Percentiles rank a stretch among this genome's conserved stretches.
phyloP scores from a whole-genome alignment of 2,797 vertebrate genomes.

The Sebastes aleutianus region DNA sequence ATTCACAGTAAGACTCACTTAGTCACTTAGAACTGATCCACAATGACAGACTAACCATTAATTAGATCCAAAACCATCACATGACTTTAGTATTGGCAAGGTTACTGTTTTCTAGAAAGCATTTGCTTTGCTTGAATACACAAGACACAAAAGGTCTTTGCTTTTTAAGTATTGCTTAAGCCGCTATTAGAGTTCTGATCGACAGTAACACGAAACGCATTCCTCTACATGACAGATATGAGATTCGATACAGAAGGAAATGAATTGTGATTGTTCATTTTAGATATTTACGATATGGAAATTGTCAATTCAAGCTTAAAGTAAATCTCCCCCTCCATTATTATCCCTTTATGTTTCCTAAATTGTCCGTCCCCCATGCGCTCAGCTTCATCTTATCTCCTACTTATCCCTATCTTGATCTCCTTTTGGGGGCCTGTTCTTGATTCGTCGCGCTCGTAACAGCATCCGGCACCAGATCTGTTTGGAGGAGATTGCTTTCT shows the following conservation, averaged over 20 bases:
- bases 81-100: background rate
- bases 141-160: background rate
- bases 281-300: slow-evolving; percentile 33
- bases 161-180: background rate
- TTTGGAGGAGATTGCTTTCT: slow-evolving; percentile 45
- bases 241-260: slow-evolving; percentile 15
- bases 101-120: background rate
- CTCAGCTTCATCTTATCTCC: slow-evolving; percentile 44
- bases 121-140: background rate
- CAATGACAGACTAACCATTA: background rate
- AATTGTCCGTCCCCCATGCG: slow-evolving; percentile 18
- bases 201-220: background rate
- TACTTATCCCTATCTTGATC: slow-evolving; percentile 37
- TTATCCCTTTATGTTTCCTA: slow-evolving; percentile 29
- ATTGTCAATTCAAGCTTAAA: slow-evolving; percentile 31
- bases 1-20: slow-evolving; percentile 63
- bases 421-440: slow-evolving; percentile 30
- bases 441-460: slow-evolving; percentile 36
- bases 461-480: slow-evolving; percentile 35
- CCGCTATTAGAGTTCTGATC: background rate
- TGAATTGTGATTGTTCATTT: slow-evolving; percentile 26
- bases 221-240: slow-evolving; percentile 12
- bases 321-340: background rate
- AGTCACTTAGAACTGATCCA: background rate
- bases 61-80: background rate